A percentile compares a stretch with the other conserved stretches of the same genome.
These are phyloP conservation scores for Nothoprocta perdicaria DNA, from an alignment of 2,113 vertebrate species.

Conservation along the genomic window DNA sequence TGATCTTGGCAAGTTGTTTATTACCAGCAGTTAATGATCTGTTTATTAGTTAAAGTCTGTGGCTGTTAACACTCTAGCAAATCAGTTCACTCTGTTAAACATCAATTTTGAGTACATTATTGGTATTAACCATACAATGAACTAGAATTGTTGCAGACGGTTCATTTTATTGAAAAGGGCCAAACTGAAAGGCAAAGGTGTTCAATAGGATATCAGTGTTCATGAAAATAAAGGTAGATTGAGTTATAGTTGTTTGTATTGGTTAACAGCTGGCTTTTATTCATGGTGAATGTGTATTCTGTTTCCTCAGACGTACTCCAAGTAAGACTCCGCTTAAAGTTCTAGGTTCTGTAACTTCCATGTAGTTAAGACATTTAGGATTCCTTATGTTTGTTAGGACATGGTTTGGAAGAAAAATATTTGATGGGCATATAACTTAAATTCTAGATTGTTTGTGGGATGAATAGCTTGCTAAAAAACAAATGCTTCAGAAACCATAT, in stretches of 20 bases:
- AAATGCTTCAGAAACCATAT: background rate
- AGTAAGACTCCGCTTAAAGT: background rate
- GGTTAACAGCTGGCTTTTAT: background rate
- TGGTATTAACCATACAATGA: slow-evolving; percentile 76
- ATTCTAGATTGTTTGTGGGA: background rate
- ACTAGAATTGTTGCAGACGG: slow-evolving; percentile 74
- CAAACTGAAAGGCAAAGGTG: slow-evolving; percentile 44
- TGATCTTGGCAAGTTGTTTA: slow-evolving; percentile 80
- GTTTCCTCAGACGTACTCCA: background rate
- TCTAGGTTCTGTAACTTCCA: background rate
- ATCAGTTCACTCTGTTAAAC: slow-evolving; percentile 77
- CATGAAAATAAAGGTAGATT: slow-evolving; percentile 13
- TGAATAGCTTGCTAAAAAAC: background rate
- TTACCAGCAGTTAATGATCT: slow-evolving; percentile 76
- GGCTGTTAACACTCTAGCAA: slow-evolving; percentile 74
- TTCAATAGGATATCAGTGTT: background rate
- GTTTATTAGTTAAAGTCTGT: slow-evolving; percentile 78
- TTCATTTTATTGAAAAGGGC: slow-evolving; percentile 63
- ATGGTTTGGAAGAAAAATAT: background rate
- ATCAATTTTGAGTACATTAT: slow-evolving; percentile 76
- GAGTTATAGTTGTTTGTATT: slow-evolving; percentile 25
- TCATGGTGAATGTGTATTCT: background rate
- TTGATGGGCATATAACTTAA: slow-evolving; percentile 23
- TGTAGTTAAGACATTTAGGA: background rate
- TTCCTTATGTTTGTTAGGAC: background rate